A percentile compares a stretch with the other conserved stretches of the same genome.
phyloP scores from a whole-genome alignment of 2,888 invertebrate species.

The Patella caerulea region DNA sequence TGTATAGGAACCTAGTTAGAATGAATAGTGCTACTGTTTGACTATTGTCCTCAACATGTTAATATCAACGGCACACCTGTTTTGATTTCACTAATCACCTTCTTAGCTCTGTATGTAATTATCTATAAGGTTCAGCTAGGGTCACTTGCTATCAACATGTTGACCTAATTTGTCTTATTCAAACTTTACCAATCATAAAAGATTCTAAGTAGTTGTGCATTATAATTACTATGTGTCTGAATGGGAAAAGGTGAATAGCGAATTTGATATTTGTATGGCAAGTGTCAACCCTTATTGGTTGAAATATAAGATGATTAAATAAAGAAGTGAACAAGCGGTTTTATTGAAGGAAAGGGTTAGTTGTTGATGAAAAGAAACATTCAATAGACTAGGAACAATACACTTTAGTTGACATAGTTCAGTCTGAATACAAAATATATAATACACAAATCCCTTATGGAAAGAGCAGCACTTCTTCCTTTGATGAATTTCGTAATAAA shows the following conservation, averaged over 20 bases:
- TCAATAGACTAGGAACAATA: too few species aligned
- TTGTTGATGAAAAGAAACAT: too few species aligned
- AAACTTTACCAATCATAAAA: conserved; percentile 4
- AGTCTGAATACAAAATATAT: too few species aligned
- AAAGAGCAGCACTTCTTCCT: too few species aligned
- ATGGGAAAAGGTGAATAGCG: conserved; percentile 24
- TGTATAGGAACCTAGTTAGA: conserved; percentile 18
- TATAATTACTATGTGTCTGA: conserved; percentile 27
- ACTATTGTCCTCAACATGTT: conserved; percentile 17
- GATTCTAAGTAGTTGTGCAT: conserved; percentile 21
- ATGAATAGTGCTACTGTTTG: conserved; percentile 9
- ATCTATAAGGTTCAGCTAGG: conserved; percentile 21
- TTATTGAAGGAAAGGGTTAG: too few species aligned
- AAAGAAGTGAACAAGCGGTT: conserved; percentile 1
- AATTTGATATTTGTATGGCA: conserved; percentile 21
- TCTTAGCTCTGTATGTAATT: conserved; percentile 28
- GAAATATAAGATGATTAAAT: conserved; percentile 32
- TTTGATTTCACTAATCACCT: conserved; percentile 35
- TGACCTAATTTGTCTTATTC: conserved; percentile 21
- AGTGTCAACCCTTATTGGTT: conserved; percentile 16
- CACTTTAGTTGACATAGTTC: too few species aligned
- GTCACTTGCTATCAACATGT: conserved; percentile 13
- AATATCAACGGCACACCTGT: conserved; percentile 21
- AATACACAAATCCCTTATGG: too few species aligned
- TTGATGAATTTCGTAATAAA: too few species aligned